Evolutionary conservation across 2,797 vertebrate genomes (phyloP).

Genomic region (Pangasius djambal): DNA sequence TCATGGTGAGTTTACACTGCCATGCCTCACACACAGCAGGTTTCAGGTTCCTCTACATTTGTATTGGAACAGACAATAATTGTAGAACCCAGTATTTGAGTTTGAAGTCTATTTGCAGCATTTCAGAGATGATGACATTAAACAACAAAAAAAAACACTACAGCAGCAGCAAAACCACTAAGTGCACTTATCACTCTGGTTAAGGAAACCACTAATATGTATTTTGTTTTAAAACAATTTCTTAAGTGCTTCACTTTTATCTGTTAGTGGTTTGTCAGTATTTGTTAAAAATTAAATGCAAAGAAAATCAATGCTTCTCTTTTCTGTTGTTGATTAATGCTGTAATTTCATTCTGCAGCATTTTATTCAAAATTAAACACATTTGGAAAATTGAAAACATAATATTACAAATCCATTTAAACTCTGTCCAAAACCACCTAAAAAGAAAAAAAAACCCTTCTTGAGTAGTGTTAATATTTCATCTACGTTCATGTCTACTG

Average conservation of each 20-base stretch:
- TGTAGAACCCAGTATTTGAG: neutral
- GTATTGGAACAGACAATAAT: neutral
- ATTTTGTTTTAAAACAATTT: neutral
- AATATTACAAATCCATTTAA: too few species aligned
- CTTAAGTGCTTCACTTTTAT: neutral
- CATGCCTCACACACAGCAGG: constrained; percentile 68
- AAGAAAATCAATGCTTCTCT: neutral
- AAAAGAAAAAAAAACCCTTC: neutral
- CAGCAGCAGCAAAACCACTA: neutral
- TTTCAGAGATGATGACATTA: neutral
- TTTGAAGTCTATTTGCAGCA: neutral
- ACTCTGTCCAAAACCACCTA: neutral
- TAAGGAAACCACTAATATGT: neutral
- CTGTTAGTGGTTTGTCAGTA: neutral
- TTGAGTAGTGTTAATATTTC: neutral
- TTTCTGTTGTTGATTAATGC: neutral
- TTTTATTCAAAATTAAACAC: neutral
- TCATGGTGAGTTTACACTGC: constrained; percentile 81
- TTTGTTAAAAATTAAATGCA: neutral
- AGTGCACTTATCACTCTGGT: neutral
- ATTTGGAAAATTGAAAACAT: neutral
- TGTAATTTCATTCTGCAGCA: neutral
- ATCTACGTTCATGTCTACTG: neutral
- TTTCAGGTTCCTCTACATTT: constrained; percentile 68
- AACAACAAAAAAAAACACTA: neutral